These are phyloP conservation scores for Camponotus vicinus DNA, from an alignment of 1,140 invertebrate genomes.

Conservation along the genomic window DNA sequence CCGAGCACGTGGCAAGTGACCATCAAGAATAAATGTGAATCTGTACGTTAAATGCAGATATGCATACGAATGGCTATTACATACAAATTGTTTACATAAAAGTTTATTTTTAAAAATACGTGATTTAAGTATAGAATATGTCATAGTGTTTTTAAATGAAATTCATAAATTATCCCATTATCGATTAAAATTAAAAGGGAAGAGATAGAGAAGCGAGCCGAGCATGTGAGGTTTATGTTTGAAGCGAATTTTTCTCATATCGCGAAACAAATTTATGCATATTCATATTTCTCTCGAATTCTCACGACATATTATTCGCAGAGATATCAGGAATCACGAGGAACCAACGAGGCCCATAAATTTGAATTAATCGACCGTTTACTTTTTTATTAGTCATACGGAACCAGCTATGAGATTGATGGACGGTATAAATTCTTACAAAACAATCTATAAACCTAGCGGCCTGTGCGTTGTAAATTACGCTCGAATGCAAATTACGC, in stretches of 20 bases:
- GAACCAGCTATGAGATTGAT: constrained; percentile 45
- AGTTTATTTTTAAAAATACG: not conserved
- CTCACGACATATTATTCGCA: not conserved
- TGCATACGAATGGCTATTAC: not conserved
- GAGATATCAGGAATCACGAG: not conserved
- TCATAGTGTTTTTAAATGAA: not conserved
- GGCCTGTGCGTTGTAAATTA: constrained; percentile 29
- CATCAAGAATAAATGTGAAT: constrained; percentile 1
- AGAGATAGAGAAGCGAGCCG: not conserved
- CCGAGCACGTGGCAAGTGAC: constrained; percentile 25
- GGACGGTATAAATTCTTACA: constrained; percentile 6
- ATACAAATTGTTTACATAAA: not conserved
- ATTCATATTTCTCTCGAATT: constrained; percentile 4
- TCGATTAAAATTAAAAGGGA: not conserved
- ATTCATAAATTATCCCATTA: not conserved
- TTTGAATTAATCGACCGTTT: constrained; percentile 11
- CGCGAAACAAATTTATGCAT: not conserved
- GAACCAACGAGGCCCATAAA: not conserved
- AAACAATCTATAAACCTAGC: constrained; percentile 30
- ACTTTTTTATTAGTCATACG: not conserved
- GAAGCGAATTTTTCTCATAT: constrained; percentile 12
- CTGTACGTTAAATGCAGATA: not conserved
- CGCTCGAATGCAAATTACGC: constrained; percentile 34
- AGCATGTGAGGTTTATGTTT: not conserved
- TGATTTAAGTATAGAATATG: not conserved